Conservation (phyloP, 2,113 vertebrate species). For the Helogale parvula region DNA sequence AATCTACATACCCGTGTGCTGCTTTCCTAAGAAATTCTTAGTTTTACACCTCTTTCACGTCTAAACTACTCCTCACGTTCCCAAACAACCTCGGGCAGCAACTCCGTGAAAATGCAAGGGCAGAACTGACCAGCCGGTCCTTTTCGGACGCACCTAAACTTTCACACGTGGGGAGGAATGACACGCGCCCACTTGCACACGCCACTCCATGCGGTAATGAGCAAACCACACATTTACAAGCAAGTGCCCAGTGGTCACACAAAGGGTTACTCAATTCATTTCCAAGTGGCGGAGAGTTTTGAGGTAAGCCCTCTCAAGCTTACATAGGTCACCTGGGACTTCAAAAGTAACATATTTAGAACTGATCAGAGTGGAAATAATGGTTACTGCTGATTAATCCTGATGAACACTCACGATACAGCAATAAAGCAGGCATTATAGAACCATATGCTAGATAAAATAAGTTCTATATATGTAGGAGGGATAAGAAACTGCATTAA, state of each 20-base stretch:
- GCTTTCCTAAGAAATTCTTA: background rate
- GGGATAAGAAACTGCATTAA: background rate
- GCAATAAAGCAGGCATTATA: background rate
- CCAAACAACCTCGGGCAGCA: constrained; percentile 6
- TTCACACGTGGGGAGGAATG: background rate
- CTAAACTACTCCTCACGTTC: background rate
- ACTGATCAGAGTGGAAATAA: background rate
- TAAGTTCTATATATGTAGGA: background rate
- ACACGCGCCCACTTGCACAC: background rate
- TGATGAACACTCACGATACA: background rate
- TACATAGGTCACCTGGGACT: background rate
- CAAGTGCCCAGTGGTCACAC: background rate
- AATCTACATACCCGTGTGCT: background rate
- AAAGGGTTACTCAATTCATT: background rate
- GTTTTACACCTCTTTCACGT: background rate
- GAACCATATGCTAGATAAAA: background rate
- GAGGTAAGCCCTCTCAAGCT: constrained; percentile 31
- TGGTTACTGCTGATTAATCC: background rate
- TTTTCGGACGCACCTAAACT: background rate
- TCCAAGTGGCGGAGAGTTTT: background rate
- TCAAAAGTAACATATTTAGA: constrained; percentile 32
- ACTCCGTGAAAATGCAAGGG: background rate
- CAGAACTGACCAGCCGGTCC: background rate
- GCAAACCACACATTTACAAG: background rate
- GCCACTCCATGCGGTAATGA: background rate